Evolutionary conservation across 2,888 invertebrate genomes (phyloP), one percentile per base, ranked within the genome.

Genomic region (Eupithecia vulgata): DNA sequence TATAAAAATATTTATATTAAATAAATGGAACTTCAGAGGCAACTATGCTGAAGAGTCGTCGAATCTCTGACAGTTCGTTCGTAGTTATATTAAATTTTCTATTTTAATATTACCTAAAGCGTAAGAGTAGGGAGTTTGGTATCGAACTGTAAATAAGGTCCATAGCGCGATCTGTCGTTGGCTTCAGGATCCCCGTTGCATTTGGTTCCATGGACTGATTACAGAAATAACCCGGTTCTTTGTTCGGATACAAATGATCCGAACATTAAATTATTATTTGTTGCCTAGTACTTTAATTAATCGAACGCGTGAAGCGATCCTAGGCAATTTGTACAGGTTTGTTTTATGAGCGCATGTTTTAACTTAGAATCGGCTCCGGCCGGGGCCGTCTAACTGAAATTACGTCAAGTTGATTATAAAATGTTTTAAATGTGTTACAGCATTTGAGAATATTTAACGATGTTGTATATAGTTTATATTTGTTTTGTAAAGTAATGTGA

Each of bases 391-490:
- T 82, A 85, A 88, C 85, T 90, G 89, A 91, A 68, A 88, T 90
- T 90, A 91, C 84, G 92, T 88, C 91, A 92, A 93, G 94, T 94
- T 94, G 88, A 94, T 91, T 90, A 91, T 93, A 82, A 94, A 93
- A 94, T 93, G 91, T 91, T 94, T 94, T 94, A 94, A 80, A 94
- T 94, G 94, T 94, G 94, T 94, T 94, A 93, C 91, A 92, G 91
- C 94, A 94, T 94, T 94, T 94, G 93, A 92, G 92, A 91, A 94
- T 94, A 92, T 94, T 91, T 94, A 93, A 94, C 89, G 89, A 94
- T 91, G 92, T 93, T 94, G 94, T 94, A 94, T 92, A 94, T 94
- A 94, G 91, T 94, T 93, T 93, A 92, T 93, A 93, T 93, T 92
- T 93, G 93, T 93, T 93, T 94, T 91, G 87, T 92, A 90, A 89